Conservation (phyloP, 2,113 vertebrate genomes). For the Phaethon lepturus region DNA sequence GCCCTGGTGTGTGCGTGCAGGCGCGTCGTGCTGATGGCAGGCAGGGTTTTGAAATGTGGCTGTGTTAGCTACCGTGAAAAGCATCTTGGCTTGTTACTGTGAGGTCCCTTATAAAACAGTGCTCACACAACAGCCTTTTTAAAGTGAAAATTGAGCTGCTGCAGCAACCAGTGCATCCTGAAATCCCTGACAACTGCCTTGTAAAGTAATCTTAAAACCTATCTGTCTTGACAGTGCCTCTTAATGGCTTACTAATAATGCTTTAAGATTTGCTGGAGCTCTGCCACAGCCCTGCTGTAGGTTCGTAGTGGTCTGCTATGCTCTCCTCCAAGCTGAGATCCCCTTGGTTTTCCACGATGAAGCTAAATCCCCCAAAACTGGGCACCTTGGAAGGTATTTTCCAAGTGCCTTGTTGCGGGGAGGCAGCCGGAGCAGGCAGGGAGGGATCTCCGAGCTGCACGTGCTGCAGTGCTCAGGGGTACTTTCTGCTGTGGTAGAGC, state of each 20-base stretch:
- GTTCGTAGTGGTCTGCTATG: neutral
- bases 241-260: conserved; percentile 30
- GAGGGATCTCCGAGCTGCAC: neutral
- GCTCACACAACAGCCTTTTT: neutral
- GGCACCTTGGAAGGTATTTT: neutral
- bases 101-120: neutral
- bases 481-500: neutral
- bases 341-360: rapidly evolving
- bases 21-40: neutral
- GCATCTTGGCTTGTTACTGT: neutral
- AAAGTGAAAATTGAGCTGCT: neutral
- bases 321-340: neutral
- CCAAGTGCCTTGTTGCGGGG: neutral
- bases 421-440: neutral
- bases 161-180: neutral
- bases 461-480: rapidly evolving
- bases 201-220: conserved; percentile 4
- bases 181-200: conserved; percentile 12
- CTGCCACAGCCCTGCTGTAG: neutral
- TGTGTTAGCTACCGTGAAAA: neutral
- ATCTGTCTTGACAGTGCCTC: neutral
- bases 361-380: neutral
- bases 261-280: neutral
- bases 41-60: neutral
- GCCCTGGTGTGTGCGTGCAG: neutral